A percentile compares a stretch with the other conserved stretches of the same genome.
These are phyloP conservation scores for Leptestheria dahalacensis DNA, from an alignment of 1,140 invertebrate species.

Conservation along the genomic window DNA sequence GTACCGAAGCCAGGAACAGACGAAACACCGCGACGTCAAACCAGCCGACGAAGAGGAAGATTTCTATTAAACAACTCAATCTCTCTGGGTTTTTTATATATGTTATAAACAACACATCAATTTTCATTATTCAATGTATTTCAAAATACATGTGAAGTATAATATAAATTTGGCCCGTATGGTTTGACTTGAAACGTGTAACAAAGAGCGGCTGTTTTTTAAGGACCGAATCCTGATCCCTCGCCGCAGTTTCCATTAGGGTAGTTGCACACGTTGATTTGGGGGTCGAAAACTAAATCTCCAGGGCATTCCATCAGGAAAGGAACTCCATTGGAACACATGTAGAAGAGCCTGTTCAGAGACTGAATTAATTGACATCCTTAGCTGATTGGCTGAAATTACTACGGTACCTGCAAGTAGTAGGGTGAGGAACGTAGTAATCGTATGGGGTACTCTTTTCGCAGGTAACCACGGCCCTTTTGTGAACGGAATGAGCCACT, in stretches of 20 bases:
- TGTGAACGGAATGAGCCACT: not conserved
- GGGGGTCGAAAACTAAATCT: not conserved
- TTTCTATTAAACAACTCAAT: slow-evolving; percentile 38
- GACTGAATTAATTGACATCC: no score
- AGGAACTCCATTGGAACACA: slow-evolving; percentile 2
- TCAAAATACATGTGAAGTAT: not conserved
- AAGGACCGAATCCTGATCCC: not conserved
- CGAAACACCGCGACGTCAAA: slow-evolving; percentile 53
- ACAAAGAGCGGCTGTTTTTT: not conserved
- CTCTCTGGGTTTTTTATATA: not conserved
- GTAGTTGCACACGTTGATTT: slow-evolving; percentile 3
- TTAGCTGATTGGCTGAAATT: not conserved
- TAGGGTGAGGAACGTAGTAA: not conserved
- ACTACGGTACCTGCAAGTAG: not conserved
- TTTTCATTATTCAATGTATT: not conserved
- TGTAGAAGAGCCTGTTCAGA: not conserved
- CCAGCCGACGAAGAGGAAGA: slow-evolving; percentile 40
- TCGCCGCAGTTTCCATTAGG: not conserved
- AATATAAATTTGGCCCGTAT: not conserved
- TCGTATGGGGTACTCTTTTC: not conserved
- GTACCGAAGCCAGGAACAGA: slow-evolving; percentile 83
- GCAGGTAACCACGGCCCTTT: not conserved
- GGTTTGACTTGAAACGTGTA: not conserved
- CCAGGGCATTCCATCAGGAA: slow-evolving; percentile 2
- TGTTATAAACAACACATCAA: not conserved